Evolutionary conservation across 2,797 vertebrate genomes (phyloP).

Genomic region (Arnoldichthys spilopterus): DNA sequence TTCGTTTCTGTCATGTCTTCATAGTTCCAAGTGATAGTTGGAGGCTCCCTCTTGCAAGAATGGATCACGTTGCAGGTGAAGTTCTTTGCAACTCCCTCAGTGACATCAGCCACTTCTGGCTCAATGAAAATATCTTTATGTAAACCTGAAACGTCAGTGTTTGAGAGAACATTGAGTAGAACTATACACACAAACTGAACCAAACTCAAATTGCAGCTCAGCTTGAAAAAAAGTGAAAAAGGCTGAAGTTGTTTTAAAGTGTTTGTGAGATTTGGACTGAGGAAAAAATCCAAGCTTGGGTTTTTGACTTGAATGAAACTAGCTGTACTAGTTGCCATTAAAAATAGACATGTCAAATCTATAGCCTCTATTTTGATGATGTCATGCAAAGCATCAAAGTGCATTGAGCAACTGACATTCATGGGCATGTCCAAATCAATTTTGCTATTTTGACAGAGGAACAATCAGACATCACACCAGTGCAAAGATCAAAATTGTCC

Average conservation of each 20-base stretch:
- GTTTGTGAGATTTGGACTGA: background rate
- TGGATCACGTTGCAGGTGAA: slow-evolving; percentile 65
- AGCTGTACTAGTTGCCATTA: too few relatives aligned
- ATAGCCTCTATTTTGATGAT: too few relatives aligned
- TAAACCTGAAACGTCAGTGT: slow-evolving; percentile 56
- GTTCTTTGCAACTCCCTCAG: slow-evolving; percentile 62
- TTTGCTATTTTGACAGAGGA: too few relatives aligned
- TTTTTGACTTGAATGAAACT: too few relatives aligned
- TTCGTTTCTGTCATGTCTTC: slow-evolving; percentile 54
- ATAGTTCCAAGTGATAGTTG: slow-evolving; percentile 67
- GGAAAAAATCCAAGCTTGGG: too few relatives aligned
- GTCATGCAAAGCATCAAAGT: too few relatives aligned
- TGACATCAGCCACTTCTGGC: slow-evolving; percentile 42
- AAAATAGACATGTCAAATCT: too few relatives aligned
- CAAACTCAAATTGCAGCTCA: background rate
- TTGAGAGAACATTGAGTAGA: background rate
- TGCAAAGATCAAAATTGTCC: too few relatives aligned
- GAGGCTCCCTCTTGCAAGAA: slow-evolving; percentile 60
- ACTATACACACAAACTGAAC: background rate
- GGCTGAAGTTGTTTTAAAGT: background rate
- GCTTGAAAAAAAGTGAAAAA: background rate
- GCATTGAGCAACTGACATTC: too few relatives aligned
- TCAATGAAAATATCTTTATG: slow-evolving; percentile 59
- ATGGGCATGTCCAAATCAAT: too few relatives aligned
- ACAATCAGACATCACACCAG: too few relatives aligned